phyloP scores from a whole-genome alignment of 2,888 invertebrate genomes.

The Cryptocephalus moraei region DNA sequence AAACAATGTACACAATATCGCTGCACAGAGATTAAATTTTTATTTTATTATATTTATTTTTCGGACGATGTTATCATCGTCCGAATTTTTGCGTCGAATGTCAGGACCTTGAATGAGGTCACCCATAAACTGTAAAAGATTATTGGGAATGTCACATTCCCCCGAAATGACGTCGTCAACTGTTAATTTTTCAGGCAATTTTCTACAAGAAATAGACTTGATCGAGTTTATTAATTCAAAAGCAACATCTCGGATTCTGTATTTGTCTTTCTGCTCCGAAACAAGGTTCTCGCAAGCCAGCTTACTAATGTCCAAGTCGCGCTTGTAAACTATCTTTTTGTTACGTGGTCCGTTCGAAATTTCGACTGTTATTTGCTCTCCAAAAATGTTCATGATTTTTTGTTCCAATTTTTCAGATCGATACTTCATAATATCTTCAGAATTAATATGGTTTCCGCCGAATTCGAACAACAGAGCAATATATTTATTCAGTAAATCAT shows the following conservation, averaged over 20 bases:
- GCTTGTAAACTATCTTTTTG: slow-evolving; percentile 19
- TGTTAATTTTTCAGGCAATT: slow-evolving; percentile 15
- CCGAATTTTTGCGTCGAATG: no score
- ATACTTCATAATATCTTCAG: slow-evolving; percentile 17
- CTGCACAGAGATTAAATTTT: no score
- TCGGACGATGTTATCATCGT: no score
- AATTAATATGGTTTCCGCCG: slow-evolving; percentile 15
- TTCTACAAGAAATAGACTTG: no score
- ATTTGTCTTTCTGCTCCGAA: slow-evolving; percentile 9
- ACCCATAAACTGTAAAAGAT: no score
- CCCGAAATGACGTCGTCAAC: no score
- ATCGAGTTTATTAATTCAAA: slow-evolving; percentile 22
- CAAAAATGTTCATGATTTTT: slow-evolving; percentile 18
- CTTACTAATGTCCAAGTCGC: no score
- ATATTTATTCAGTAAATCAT: slow-evolving; percentile 11
- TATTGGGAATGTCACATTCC: no score
- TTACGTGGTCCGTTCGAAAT: slow-evolving; percentile 14
- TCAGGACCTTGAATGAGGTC: no score
- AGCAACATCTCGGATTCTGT: slow-evolving; percentile 18
- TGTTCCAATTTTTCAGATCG: slow-evolving; percentile 19
- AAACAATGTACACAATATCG: no score
- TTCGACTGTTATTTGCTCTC: slow-evolving; percentile 17
- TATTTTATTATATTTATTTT: no score
- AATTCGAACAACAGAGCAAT: slow-evolving; percentile 20
- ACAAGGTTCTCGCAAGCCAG: slow-evolving; percentile 17